These are phyloP conservation scores for Aphaenogaster rudis DNA, from an alignment of 1,140 invertebrate genomes.

Conservation along the genomic window DNA sequence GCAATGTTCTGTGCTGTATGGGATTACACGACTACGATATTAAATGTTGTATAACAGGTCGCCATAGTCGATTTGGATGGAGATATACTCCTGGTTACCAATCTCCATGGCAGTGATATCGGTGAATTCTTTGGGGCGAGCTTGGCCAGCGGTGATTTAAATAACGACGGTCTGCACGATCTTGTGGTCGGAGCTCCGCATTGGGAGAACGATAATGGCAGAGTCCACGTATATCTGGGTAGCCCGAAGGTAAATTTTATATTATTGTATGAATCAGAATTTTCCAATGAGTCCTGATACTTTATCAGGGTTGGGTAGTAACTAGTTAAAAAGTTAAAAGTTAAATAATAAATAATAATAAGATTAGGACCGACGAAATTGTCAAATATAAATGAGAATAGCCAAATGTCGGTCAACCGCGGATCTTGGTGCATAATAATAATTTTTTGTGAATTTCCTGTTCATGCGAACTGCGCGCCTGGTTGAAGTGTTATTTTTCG, in stretches of 20 bases:
- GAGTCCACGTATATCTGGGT: slow-evolving; percentile 88
- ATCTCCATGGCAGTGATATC: slow-evolving; percentile 87
- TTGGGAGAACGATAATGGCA: slow-evolving; percentile 88
- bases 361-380: too few species aligned
- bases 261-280: background rate
- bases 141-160: slow-evolving; percentile 90
- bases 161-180: slow-evolving; percentile 91
- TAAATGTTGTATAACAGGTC: slow-evolving; percentile 63
- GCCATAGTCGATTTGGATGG: slow-evolving; percentile 75
- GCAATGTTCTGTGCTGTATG: too few species aligned
- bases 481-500: too few species aligned
- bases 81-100: slow-evolving; percentile 70
- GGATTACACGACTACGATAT: background rate
- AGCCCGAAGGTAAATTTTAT: slow-evolving; percentile 68
- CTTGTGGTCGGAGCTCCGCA: slow-evolving; percentile 93
- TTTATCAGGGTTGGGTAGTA: too few species aligned
- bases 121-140: slow-evolving; percentile 93
- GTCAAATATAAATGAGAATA: too few species aligned
- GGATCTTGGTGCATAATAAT: too few species aligned
- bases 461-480: too few species aligned
- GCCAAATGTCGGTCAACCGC: too few species aligned
- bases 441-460: too few species aligned
- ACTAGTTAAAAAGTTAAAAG: too few species aligned
- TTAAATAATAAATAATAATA: too few species aligned
- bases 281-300: background rate